phyloP scores from a whole-genome alignment of 1,140 invertebrate genomes.

The Agrypnia vestita region DNA sequence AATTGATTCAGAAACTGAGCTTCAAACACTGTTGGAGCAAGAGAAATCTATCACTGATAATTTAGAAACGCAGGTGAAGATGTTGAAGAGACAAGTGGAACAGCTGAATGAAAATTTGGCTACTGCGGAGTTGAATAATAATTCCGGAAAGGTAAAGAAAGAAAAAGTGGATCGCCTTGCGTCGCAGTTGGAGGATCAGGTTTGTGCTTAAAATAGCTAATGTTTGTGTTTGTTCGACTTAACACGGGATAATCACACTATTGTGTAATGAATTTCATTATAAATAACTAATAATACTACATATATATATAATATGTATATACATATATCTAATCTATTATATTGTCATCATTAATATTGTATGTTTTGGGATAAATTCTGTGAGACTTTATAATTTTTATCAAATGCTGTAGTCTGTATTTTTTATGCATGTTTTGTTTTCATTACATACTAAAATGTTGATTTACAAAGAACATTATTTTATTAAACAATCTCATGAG shows the following conservation, averaged over 20 bases:
- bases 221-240: too few relatives aligned
- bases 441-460: neutral
- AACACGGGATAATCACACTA: too few relatives aligned
- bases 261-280: too few relatives aligned
- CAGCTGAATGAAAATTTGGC: slow-evolving; percentile 20
- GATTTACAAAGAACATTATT: too few relatives aligned
- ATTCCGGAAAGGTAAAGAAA: slow-evolving; percentile 25
- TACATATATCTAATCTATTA: neutral
- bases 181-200: slow-evolving; percentile 54
- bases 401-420: too few relatives aligned
- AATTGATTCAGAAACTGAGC: slow-evolving; percentile 76
- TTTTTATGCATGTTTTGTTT: neutral
- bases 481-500: too few relatives aligned
- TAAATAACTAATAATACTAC: too few relatives aligned
- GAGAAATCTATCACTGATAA: slow-evolving; percentile 73
- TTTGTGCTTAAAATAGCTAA: neutral
- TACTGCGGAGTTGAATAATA: neutral
- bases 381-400: too few relatives aligned
- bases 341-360: neutral
- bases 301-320: too few relatives aligned
- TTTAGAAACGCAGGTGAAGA: slow-evolving; percentile 66
- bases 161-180: slow-evolving; percentile 43
- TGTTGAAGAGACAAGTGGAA: slow-evolving; percentile 51
- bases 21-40: slow-evolving; percentile 75
- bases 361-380: neutral